Evolutionary conservation across 1,140 invertebrate species (phyloP), one percentile per base, ranked within the genome.

Genomic region (Druon quercuslanigerum): DNA sequence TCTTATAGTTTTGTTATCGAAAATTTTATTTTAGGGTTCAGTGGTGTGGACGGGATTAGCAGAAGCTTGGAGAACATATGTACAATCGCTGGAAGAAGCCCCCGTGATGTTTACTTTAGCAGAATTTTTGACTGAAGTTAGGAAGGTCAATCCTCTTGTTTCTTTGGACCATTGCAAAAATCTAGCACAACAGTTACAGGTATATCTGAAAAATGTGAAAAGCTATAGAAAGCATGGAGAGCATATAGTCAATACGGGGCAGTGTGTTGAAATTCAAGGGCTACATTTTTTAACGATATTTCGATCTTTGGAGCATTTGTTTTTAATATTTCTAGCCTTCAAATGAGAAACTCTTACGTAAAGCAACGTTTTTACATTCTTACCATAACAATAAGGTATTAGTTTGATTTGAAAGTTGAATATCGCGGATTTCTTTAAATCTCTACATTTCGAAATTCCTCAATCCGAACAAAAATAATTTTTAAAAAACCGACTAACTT

Each of bases 81-180:
- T 88, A 50, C 90, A 90, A 77, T 86, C 83, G 19, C 76, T 91
- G 40, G 90, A 92, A 75, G 87, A 90, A 73, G 86, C 90, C 51
- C 90, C 90, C 11, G 86, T 88, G 70, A 84, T 92, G 83, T 66
- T 91, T 9, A 87, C 87, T 19, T 83, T 86, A 25, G 80, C 86
- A 12, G 90, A 90, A 78, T 89, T 92, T 74, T 74, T 91, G 50
- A 76, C 78, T 16, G 88, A 91, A 83, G 85, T 91, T 72, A 86
- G 90, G 52, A 91, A 87, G 83, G 87, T 91, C 33, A 92, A 92
- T 87, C 90, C 90, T 50, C 80, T 92, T 25, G 89, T 88, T 25
- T 89, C 89, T 19, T 71, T 87, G 57, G 90, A 92, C 13, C 89
- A 92, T 81, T 90, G 89, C 71, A 87, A 85, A 75, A 87, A 90